Evolutionary conservation across 2,797 vertebrate species (phyloP).

Genomic region (Sarcophilus harrisii): DNA sequence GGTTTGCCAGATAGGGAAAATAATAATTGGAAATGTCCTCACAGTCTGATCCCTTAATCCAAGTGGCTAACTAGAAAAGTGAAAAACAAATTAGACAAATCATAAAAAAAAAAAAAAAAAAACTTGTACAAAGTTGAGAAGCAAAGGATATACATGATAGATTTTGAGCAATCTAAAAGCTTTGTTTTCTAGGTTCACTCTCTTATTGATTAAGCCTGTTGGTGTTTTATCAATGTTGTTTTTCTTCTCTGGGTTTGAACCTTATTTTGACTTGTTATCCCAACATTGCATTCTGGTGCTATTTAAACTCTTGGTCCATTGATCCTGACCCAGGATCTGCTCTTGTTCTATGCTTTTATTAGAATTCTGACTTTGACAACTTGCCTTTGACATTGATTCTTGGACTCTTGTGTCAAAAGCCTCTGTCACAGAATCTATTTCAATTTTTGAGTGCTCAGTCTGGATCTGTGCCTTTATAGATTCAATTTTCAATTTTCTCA

Average conservation of each 20-base stretch:
- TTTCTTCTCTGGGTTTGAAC: neutral
- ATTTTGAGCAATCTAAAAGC: neutral
- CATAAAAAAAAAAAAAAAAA: neutral
- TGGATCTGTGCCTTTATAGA: neutral
- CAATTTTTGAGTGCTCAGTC: neutral
- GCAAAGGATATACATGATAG: neutral
- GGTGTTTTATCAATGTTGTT: neutral
- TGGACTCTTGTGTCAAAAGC: neutral
- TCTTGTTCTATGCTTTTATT: neutral
- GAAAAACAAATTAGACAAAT: neutral
- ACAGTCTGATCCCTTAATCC: neutral
- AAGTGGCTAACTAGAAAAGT: neutral
- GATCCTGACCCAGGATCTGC: neutral
- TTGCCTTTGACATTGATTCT: neutral
- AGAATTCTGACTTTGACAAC: neutral
- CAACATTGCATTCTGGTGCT: neutral
- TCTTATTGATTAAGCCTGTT: neutral
- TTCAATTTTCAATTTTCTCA: neutral
- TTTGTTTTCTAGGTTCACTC: neutral
- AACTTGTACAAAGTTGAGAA: neutral
- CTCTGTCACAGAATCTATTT: neutral
- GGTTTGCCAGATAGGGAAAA: neutral
- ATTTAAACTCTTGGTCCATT: neutral
- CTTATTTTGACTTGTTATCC: neutral
- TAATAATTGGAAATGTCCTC: neutral